Evolutionary conservation across 2,888 invertebrate genomes (phyloP), one percentile per base, ranked within the genome.

Genomic region (Amphipoea lucens): DNA sequence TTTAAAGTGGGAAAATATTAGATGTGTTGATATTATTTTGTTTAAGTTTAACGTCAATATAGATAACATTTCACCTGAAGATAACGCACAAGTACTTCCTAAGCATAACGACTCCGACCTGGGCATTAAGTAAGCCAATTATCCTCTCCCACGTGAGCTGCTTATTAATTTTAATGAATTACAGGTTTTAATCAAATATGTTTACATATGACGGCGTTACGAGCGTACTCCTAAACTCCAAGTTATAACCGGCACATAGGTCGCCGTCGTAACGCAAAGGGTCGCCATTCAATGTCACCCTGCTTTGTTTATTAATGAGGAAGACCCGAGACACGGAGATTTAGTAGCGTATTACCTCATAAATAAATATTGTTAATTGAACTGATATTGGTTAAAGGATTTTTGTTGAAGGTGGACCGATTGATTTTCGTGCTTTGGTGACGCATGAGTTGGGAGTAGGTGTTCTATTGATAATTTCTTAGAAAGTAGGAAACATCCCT

Each of bases 331-430:
- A 92, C 92, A 90, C 89, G 90, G 89, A 93, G 94, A 95, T 94
- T 95, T 94, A 94, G 92, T 92, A 93, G 93, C 89, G 92, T 92
- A 92, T 93, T 91, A 91, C 81, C 90, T 92, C 92, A 94, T 94
- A 93, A 94, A 94, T 94, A 93, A 93, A 94, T 90, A 93, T 93
- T 86, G 91, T 90, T 92, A 91, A 92, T 92, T 92, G 91, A 90
- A 92, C 91, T 88, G 79, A 79, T 89, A 90, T 90, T 87, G 88
- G 89, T 88, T 78, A 54, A 57, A 48, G 65, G 69, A 4, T 51
- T 83, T 29, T 36, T 17, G 12, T 6, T 68, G 29, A 42, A 63
- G 42, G 42, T 65, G 51, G 11, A 7, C 36, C 42, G 23, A 48
- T 66, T 54, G 79, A 48, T 72, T 79, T 60, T 72, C 9, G 60